Evolutionary conservation across 2,113 vertebrate genomes (phyloP), one percentile per base, ranked within the genome.

Genomic region (Muntiacus muntjak): DNA sequence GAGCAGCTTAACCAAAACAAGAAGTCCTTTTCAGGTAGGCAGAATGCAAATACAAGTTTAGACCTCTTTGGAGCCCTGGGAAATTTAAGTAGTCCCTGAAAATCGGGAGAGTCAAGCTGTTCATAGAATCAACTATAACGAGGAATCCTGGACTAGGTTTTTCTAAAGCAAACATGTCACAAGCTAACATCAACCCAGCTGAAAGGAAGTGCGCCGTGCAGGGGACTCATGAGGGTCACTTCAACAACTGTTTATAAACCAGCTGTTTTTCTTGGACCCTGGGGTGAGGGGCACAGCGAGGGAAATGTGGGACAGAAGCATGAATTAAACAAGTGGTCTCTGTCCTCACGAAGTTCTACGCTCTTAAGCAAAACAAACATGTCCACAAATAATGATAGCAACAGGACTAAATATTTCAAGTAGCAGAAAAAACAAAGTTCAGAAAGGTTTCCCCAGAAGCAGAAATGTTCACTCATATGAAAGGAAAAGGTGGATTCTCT

Each of bases 21-120:
- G 17, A 58, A 95, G 15, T 62, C 40, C 54, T 95, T 97, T 89
- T 97, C 30, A 58, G 30, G 50, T 43, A 4, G 58, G 30, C 78
- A 93, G 54, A 97, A 81, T 90, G 94, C 8, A 52, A 97, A 28
- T 28, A 47, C 71, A 17, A 92, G 89, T 86, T 90, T 58, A 95
- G 21, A 78, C 60, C 76, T 10, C n/a, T 79, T 23, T 57, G 82
- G 97, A 88, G 58, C 94, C 96, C 74, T 30, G 45, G 90, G 45
- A 71, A 17, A 87, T 74, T 81, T 33, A 92, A 94, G 79, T 93
- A 9, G 17, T 89, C 26, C 30, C 1, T 91, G 30, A 40, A 57
- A 90, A 95, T 17, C 47, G 13, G 23, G 58, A 97, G 47, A 93
- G 40, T 19, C 23, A 74, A 92, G 6, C 62, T 95, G 58, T 67